Base-by-base conservation (phyloP, 2,797 vertebrate genomes). In the Otolemur crassicaudatus region DNA sequence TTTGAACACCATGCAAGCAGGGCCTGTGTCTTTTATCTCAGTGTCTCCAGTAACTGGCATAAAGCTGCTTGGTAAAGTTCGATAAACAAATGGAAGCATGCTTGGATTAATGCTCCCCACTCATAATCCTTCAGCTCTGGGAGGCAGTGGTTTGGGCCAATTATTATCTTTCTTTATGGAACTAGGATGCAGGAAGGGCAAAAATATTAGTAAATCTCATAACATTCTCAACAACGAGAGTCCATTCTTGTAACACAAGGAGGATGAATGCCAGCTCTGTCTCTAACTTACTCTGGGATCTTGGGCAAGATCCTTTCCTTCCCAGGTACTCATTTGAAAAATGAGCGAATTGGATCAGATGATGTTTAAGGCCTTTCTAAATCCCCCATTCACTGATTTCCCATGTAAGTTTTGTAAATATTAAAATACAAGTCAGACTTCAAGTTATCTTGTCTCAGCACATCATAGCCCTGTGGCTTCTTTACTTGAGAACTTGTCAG, bases 371-470 rank as follows among this genome's bases (percentile, higher is more conserved):
- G 43, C 6, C 53, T 16, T 79, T 53, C 37, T 7, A 63, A 67
- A 6, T 29, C 17, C 4, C 13, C 40, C 8, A 0, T 19, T 80
- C 37, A 80, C 53, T 76, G 56, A 79, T 69, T 80, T 58, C 34
- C 46, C 85, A 49, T 31, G 2, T 27, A 25, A 13, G 43, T 83
- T 92, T 79, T 84, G 14, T 67, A 90, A 79, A 53, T 81, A 73
- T 8, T 67, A 96, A 94, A 90, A 88, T 4, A 61, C 20, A 83
- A 92, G 63, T 63, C 79, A 69, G 84, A 70, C 31, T 93, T 90
- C 70, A 53, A 69, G 10, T 1, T 5, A 53, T 19, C 77, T 86
- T 87, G 43, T 87, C 77, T 92, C 37, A 23, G 88, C 27, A 61
- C 77, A 31, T 3, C 29, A 5, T 58, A 20, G 34, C 37, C 76